Base-by-base conservation (phyloP, 2,888 invertebrate genomes). In the Altica lythri region DNA sequence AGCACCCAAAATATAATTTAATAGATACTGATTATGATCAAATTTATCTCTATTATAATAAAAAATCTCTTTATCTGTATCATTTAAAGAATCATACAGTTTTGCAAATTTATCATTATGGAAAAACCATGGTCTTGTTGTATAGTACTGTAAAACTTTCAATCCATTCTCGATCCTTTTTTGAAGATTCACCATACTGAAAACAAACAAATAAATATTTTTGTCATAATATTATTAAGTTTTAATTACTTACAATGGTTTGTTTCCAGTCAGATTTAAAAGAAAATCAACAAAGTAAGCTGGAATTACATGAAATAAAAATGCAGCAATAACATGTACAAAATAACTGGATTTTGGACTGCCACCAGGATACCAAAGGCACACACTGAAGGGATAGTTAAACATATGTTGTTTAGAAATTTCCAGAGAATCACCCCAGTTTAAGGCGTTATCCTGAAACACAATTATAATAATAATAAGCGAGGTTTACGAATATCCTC, bases 341-440 rank as follows among this genome's bases (percentile, higher is more conserved):
- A 85, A 68, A 67, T 83, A 83, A 43, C 81, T 88, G 5, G 83
- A 82, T 69, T 89, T 89, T 1, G 86, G 78, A 1, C 85, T 83
- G 0, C 91, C 92, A 4, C 88, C 87, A 0, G 89, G 89, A 73
- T 88, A 89, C 86, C 93, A 90, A 1, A 92, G 80, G 27, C 88
- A 84, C 8, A 87, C 81, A 51, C 89, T 86, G 71, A 90, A 85
- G 0, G 93, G 92, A 65, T 86, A 86, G 65, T 86, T 82, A 56
- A 84, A 80, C 0, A 86, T 79, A 61, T 82, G 80, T 48, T 79
- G 67, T 1, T 80, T 79, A 17, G 84, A 88, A 53, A 83, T 80
- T 50, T 86, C 84, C 56, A 95, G 79, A 32, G 92, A 86, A 50
- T 86, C 82, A 1, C 89, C 89, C 97, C 97, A 98, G 0, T 88